Evolutionary conservation across 2,797 vertebrate genomes (phyloP), one percentile per base, ranked within the genome.

Genomic region (Acipenser oxyrinchus): DNA sequence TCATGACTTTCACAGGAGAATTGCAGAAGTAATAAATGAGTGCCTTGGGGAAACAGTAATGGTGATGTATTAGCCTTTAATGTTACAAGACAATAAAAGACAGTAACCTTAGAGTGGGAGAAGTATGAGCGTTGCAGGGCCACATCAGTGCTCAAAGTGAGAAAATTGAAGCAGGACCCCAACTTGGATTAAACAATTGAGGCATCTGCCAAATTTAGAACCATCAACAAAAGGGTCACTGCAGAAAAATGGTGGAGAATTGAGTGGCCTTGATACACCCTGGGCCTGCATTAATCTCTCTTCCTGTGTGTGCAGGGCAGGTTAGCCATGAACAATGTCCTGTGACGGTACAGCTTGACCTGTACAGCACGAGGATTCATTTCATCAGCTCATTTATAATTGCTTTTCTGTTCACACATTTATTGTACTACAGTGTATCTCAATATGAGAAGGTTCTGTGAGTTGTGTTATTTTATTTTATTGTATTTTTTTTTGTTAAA

Each of bases 301-400:
- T 80, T 85, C 79, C 84, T 72, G 75, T 75, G 75, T 66, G 73
- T 74, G 75, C 74, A 72, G 74, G 15, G 63, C 62, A 51, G 75
- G 77, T 74, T 67, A 71, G 49, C 49, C 57, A 72, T 74, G 73
- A 74, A 80, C 72, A 82, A 79, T 4, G 8, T 57, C 55, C 55
- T 57, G 55, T 57, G 55, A 57, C 74, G 70, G 70, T 48, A 61
- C 79, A 70, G 75, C 58, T 70, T 67, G 77, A 76, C 79, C 72
- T 51, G 64, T 13, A 64, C 48, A 60, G 67, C 63, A 70, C 77
- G 71, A 65, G 71, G 78, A 76, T 85, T 82, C 73, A 85, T 81
- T 83, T 81, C 75, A 74, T 74, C 76, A 69, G 72, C 49, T 70
- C 80, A 84, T 81, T 82, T 83, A 82, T 81, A 71, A 71, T 61